These are phyloP conservation scores for Riparia riparia DNA, from an alignment of 2,113 vertebrate species.

Conservation along the genomic window DNA sequence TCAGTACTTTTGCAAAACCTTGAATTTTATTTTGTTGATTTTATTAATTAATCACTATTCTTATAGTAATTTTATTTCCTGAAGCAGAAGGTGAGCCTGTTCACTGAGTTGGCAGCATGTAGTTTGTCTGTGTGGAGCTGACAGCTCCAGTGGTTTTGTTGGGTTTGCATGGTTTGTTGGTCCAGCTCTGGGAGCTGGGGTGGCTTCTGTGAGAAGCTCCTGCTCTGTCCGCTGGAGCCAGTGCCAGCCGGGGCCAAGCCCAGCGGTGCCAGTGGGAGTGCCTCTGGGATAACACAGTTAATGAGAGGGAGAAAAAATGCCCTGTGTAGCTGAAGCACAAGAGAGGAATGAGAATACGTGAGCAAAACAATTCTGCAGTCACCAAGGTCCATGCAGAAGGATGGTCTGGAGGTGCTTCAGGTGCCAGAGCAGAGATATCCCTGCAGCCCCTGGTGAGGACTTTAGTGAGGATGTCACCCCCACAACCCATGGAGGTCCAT, in stretches of 20 bases:
- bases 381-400: neutral
- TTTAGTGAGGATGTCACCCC: neutral
- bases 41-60: neutral
- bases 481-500: neutral
- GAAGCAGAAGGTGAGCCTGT: neutral
- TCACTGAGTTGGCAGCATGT: neutral
- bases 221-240: rapidly evolving
- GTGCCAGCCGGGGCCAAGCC: rapidly evolving
- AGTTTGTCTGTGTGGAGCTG: neutral
- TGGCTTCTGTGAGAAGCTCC: neutral
- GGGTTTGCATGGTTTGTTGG: neutral
- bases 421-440: neutral
- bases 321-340: neutral
- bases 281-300: neutral
- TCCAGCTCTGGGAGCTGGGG: neutral
- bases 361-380: neutral
- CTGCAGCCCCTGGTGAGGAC: neutral
- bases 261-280: rapidly evolving
- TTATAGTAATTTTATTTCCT: neutral
- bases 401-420: neutral
- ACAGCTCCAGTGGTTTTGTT: neutral
- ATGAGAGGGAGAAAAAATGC: neutral
- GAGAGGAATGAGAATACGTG: neutral
- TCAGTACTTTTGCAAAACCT: neutral
- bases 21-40: neutral